Conservation (phyloP, 1,140 invertebrate genomes). For the Pogonomyrmex californicus region DNA sequence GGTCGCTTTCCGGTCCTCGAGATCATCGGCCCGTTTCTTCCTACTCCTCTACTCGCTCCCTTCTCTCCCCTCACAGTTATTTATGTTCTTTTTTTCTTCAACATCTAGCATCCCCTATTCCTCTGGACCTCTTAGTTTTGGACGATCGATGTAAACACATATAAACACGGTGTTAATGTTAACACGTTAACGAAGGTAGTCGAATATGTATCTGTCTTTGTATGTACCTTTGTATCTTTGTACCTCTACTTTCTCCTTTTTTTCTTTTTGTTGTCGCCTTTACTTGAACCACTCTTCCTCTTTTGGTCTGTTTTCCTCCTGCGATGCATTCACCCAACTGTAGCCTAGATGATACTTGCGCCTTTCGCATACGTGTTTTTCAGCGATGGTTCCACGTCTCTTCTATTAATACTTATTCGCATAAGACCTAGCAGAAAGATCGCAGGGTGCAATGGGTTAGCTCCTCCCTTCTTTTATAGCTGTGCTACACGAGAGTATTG, state of each 20-base stretch:
- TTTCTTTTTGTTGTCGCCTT: slow-evolving; percentile 24
- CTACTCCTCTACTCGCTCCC: not conserved
- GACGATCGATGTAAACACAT: too few relatives aligned
- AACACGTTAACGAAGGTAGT: slow-evolving; percentile 1
- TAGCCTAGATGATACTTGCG: slow-evolving; percentile 41
- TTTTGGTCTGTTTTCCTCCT: slow-evolving; percentile 4
- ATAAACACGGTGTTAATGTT: not conserved
- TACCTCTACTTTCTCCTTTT: not conserved
- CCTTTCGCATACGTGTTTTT: slow-evolving; percentile 69
- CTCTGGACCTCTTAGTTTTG: not conserved
- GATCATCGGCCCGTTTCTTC: slow-evolving; percentile 7
- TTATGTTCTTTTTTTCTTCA: not conserved
- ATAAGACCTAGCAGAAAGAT: slow-evolving; percentile 50
- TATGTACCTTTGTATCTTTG: too few relatives aligned
- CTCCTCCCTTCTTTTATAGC: not conserved
- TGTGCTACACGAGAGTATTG: not conserved
- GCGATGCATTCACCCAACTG: slow-evolving; percentile 46
- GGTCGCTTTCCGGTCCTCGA: not conserved
- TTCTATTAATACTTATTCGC: slow-evolving; percentile 76
- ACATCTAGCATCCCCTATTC: not conserved
- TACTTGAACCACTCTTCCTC: slow-evolving; percentile 23
- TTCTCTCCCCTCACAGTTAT: not conserved
- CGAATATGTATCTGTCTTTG: not conserved
- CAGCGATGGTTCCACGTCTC: slow-evolving; percentile 70
- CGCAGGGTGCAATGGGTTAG: not conserved